Conservation (phyloP, 2,888 invertebrate species). For the Scaptomyza polygonia region DNA sequence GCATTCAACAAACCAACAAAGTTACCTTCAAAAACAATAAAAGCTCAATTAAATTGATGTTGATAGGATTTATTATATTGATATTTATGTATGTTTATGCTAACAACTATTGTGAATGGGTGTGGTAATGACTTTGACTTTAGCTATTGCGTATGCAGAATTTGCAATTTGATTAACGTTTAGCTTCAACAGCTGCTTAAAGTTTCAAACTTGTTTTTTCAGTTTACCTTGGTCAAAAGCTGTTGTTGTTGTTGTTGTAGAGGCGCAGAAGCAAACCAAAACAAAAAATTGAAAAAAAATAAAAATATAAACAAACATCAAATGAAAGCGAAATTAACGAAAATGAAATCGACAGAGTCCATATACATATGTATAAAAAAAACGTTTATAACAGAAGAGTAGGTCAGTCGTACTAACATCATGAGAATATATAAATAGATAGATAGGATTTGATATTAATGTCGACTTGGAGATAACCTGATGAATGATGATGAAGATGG, state of each 20-base stretch:
- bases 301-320: slow-evolving; percentile 1
- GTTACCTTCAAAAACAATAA: not conserved
- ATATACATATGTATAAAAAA: not conserved
- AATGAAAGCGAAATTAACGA: slow-evolving; percentile 27
- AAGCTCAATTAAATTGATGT: not conserved
- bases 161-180: slow-evolving; percentile 38
- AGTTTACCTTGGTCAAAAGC: slow-evolving; percentile 63
- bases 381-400: slow-evolving; percentile 13
- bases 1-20: not conserved
- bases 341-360: slow-evolving; percentile 35
- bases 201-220: slow-evolving; percentile 34
- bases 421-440: slow-evolving; percentile 25
- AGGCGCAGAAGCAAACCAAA: slow-evolving; percentile 40
- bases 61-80: not conserved
- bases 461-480: slow-evolving; percentile 16
- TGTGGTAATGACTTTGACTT: slow-evolving; percentile 45
- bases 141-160: slow-evolving; percentile 43
- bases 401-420: slow-evolving; percentile 29
- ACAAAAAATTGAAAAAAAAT: slow-evolving; percentile 14
- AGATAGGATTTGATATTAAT: not conserved
- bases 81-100: not conserved
- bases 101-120: not conserved
- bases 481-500: too few relatives aligned
- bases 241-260: not conserved
- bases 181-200: slow-evolving; percentile 27